Evolutionary conservation across 2,888 invertebrate genomes (phyloP).

Genomic region (Drosophila prostipennis): DNA sequence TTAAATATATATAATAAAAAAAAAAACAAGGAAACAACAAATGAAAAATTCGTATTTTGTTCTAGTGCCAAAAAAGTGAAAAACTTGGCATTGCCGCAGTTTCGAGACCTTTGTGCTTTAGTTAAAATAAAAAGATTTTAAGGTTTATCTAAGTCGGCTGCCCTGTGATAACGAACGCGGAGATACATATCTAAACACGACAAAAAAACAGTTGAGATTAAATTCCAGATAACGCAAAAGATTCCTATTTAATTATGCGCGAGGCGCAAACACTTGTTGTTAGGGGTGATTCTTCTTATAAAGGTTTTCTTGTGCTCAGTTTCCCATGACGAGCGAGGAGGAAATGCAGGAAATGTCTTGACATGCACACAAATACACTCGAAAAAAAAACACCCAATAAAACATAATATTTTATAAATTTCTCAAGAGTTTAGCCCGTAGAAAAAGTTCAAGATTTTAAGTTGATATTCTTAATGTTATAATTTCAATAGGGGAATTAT

Average conservation of each 20-base stretch:
- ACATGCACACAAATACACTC: conserved; percentile 36
- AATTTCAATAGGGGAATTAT: too few relatives aligned
- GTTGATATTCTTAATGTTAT: too few relatives aligned
- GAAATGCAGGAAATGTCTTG: conserved; percentile 40
- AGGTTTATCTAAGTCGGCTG: conserved; percentile 22
- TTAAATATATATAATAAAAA: neutral
- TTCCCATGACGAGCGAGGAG: conserved; percentile 57
- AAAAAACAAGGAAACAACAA: neutral
- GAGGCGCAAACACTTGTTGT: conserved; percentile 37
- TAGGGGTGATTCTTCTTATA: conserved; percentile 31
- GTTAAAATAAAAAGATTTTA: conserved; percentile 16
- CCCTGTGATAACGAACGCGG: conserved; percentile 5
- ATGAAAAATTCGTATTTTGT: conserved; percentile 9
- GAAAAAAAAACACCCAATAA: neutral
- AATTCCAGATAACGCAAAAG: conserved; percentile 50
- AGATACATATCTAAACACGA: conserved; percentile 13
- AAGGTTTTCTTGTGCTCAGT: conserved; percentile 39
- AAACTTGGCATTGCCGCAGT: conserved; percentile 29
- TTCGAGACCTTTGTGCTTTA: conserved; percentile 16
- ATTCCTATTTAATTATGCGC: conserved; percentile 35
- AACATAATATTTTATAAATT: neutral
- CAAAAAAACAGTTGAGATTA: conserved; percentile 45
- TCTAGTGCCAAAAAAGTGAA: conserved; percentile 27
- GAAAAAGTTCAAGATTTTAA: too few relatives aligned
- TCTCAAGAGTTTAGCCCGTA: neutral